These are phyloP conservation scores for Artemia franciscana DNA, from an alignment of 1,140 invertebrate species.

Conservation along the genomic window DNA sequence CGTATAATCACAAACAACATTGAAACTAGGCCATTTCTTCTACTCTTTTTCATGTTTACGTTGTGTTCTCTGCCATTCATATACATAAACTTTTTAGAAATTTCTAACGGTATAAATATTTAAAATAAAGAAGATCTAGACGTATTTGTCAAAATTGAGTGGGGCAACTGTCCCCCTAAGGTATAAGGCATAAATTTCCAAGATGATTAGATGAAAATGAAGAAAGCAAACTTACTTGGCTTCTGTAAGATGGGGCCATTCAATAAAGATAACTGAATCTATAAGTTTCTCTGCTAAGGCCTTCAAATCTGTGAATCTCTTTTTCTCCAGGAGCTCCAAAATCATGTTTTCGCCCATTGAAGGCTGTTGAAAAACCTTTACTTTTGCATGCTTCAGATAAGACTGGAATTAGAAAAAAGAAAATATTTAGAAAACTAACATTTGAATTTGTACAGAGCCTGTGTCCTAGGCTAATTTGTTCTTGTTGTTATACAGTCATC, in stretches of 20 bases:
- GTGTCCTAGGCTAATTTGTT: too few species aligned
- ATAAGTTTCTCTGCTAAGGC: constrained; percentile 34
- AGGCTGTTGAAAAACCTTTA: constrained; percentile 62
- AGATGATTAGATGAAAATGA: not conserved
- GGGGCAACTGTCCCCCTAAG: too few species aligned
- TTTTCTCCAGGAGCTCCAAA: constrained; percentile 28
- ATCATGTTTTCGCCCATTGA: constrained; percentile 62
- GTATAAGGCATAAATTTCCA: not conserved
- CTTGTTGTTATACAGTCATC: too few species aligned
- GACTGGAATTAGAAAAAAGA: constrained; percentile 24
- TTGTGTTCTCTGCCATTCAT: too few species aligned
- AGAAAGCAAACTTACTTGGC: constrained; percentile 19
- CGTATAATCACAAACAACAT: too few species aligned
- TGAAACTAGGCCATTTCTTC: too few species aligned
- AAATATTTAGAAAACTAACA: constrained; percentile 10
- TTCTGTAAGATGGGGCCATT: constrained; percentile 70
- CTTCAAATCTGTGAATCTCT: constrained; percentile 17
- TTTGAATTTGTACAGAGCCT: too few species aligned
- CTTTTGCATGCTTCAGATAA: constrained; percentile 37
- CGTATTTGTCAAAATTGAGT: too few species aligned
- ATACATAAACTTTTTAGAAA: too few species aligned
- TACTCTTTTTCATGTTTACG: too few species aligned
- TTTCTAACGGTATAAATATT: too few species aligned
- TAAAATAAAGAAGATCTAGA: too few species aligned
- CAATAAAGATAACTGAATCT: constrained; percentile 46